These are phyloP conservation scores for Anguilla pacifica DNA, from an alignment of 2,797 vertebrate genomes.

Conservation along the genomic window DNA sequence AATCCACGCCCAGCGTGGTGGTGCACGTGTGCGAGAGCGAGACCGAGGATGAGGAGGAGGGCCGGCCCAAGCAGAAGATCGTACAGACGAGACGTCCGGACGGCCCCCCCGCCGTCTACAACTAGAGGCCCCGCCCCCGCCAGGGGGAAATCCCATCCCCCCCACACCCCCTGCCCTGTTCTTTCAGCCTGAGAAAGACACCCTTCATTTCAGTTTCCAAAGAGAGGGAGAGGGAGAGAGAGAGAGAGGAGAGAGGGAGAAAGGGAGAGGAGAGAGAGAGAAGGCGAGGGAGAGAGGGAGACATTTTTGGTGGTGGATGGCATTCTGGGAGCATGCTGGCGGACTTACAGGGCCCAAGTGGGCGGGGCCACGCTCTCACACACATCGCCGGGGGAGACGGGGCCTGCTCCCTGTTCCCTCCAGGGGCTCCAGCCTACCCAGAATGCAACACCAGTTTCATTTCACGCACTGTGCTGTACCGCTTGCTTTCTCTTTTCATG, in stretches of 20 bases:
- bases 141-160: conserved; percentile 45
- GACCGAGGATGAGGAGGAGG: conserved; percentile 85
- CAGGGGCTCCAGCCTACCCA: conserved; percentile 9
- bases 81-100: conserved; percentile 91
- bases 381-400: conserved; percentile 32
- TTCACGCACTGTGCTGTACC: conserved; percentile 27
- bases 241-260: conserved; percentile 45
- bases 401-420: not conserved
- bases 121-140: conserved; percentile 59
- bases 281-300: conserved; percentile 37
- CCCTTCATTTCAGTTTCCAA: conserved; percentile 79
- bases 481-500: conserved; percentile 10
- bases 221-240: conserved; percentile 39
- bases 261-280: not conserved
- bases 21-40: conserved; percentile 96
- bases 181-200: conserved; percentile 68
- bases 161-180: conserved; percentile 47
- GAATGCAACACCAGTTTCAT: conserved; percentile 29
- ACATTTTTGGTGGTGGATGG: conserved; percentile 58
- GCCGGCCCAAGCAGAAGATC: conserved; percentile 88
- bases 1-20: conserved; percentile 95
- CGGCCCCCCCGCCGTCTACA: conserved; percentile 72
- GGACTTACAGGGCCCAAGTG: conserved; percentile 36
- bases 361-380: conserved; percentile 42
- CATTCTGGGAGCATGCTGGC: conserved; percentile 52